These are phyloP conservation scores for Xerus rutilus DNA, from an alignment of 2,797 vertebrate species.

Conservation along the genomic window DNA sequence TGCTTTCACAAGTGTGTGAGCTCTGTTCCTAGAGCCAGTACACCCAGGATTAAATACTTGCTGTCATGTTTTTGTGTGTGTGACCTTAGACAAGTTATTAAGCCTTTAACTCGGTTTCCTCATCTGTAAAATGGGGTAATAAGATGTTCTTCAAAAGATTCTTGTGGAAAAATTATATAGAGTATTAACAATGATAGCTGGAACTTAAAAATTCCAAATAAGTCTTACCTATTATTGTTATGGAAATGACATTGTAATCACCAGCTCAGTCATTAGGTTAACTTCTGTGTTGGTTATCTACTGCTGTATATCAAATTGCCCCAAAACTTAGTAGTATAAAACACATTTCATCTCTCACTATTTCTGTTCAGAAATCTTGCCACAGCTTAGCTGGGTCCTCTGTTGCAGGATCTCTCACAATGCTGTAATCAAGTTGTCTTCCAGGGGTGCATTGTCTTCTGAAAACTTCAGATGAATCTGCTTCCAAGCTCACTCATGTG, in stretches of 20 bases:
- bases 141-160: neutral
- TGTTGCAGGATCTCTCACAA: neutral
- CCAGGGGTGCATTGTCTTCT: neutral
- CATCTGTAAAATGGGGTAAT: slow-evolving; percentile 31
- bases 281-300: neutral
- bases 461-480: neutral
- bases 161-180: slow-evolving; percentile 10
- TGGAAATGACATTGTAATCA: neutral
- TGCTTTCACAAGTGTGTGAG: neutral
- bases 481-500: neutral
- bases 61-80: neutral
- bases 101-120: slow-evolving; percentile 34
- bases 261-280: neutral
- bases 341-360: neutral
- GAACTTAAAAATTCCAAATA: slow-evolving; percentile 53
- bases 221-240: neutral
- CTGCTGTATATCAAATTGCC: neutral
- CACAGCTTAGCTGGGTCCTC: neutral
- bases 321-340: neutral
- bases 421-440: neutral
- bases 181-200: neutral
- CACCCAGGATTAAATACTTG: neutral
- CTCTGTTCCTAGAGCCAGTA: neutral
- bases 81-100: slow-evolving; percentile 20
- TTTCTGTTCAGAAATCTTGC: neutral